Evolutionary conservation across 2,888 invertebrate species (phyloP).

Genomic region (Chrysina gloriosa): DNA sequence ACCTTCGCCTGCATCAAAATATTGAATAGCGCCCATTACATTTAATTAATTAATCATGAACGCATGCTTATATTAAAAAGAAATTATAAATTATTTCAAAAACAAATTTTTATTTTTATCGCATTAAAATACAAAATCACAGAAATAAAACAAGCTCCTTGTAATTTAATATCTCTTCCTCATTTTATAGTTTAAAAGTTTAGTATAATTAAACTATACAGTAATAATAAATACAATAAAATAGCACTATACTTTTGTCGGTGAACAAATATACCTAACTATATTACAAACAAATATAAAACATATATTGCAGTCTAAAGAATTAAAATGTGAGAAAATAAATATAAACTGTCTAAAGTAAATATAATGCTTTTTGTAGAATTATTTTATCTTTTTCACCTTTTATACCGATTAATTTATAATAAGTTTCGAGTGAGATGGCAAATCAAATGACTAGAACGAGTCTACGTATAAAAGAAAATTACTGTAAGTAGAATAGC

Average conservation of each 20-base stretch:
- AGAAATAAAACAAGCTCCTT: conserved; percentile 38
- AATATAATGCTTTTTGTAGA: not conserved
- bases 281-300: conserved; percentile 27
- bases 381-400: not conserved
- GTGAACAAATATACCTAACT: not conserved
- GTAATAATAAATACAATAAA: conserved; percentile 29
- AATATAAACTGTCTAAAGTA: not conserved
- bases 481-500: conserved; percentile 19
- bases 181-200: conserved; percentile 30
- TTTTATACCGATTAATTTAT: conserved; percentile 1
- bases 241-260: not conserved
- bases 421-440: conserved; percentile 16
- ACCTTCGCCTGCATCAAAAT: too few relatives aligned
- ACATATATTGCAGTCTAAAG: conserved; percentile 5
- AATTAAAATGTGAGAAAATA: not conserved
- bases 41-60: too few relatives aligned
- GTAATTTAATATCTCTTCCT: conserved; percentile 30
- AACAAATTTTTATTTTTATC: conserved; percentile 37
- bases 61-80: too few relatives aligned
- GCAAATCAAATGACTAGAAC: conserved; percentile 35
- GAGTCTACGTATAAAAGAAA: conserved; percentile 2
- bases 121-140: conserved; percentile 39
- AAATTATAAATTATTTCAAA: conserved; percentile 37
- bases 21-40: too few relatives aligned
- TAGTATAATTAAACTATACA: conserved; percentile 35